phyloP scores from a whole-genome alignment of 1,140 invertebrate genomes.

The Polypedilum vanderplanki region DNA sequence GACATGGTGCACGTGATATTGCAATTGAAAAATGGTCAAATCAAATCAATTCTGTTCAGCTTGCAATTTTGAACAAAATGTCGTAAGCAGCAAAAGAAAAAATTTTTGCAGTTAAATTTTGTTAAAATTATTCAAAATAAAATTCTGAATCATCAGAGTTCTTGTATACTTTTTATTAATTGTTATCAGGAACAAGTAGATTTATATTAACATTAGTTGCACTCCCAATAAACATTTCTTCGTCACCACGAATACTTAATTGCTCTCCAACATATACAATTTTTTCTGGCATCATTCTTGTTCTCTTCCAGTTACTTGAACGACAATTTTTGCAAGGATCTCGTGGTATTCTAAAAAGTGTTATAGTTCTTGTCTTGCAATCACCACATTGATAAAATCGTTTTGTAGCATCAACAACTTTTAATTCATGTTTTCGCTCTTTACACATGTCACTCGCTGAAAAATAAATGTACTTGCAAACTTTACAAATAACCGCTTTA shows the following conservation, averaged over 20 bases:
- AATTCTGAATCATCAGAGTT: not conserved
- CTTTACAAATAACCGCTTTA: slow-evolving; percentile 79
- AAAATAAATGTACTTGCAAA: slow-evolving; percentile 84
- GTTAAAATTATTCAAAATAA: not conserved
- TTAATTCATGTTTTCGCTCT: slow-evolving; percentile 67
- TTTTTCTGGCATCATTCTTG: slow-evolving; percentile 72
- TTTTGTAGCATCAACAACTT: slow-evolving; percentile 70
- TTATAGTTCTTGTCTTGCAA: slow-evolving; percentile 74
- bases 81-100: slow-evolving; percentile 48
- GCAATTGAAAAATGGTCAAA: slow-evolving; percentile 95
- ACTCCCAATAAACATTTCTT: slow-evolving; percentile 61
- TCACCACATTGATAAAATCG: slow-evolving; percentile 85
- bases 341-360: slow-evolving; percentile 68
- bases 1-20: slow-evolving; percentile 78
- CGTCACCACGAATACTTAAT: slow-evolving; percentile 64
- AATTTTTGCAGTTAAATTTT: not conserved
- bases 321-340: slow-evolving; percentile 71
- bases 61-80: slow-evolving; percentile 85
- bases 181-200: not conserved
- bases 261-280: slow-evolving; percentile 46
- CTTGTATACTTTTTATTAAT: not conserved
- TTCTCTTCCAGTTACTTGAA: slow-evolving; percentile 63
- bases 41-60: slow-evolving; percentile 81
- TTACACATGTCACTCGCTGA: slow-evolving; percentile 79
- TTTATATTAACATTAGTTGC: not conserved